These are phyloP conservation scores for Mus spretus DNA, from an alignment of 2,797 vertebrate genomes.

Conservation along the genomic window DNA sequence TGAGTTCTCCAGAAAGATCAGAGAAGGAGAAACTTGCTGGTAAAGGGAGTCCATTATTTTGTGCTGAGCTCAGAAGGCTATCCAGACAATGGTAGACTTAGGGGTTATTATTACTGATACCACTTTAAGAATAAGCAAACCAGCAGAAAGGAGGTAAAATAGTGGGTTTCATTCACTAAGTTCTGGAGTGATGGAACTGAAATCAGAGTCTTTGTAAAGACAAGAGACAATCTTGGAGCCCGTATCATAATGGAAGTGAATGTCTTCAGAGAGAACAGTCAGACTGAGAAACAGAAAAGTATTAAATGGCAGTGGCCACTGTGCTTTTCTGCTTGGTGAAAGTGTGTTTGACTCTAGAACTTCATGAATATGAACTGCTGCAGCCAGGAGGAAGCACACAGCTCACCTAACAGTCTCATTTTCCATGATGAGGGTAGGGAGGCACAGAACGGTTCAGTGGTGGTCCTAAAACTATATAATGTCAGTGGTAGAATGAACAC, in stretches of 20 bases:
- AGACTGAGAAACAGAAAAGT: not conserved
- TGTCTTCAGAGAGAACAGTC: not conserved
- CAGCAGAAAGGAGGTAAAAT: not conserved
- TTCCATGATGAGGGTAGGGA: not conserved
- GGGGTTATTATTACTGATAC: not conserved
- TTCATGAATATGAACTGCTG: not conserved
- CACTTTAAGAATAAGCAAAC: not conserved
- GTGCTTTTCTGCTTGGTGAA: not conserved
- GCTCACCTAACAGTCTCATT: not conserved
- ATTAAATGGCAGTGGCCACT: not conserved
- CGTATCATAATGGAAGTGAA: not conserved
- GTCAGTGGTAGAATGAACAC: not conserved
- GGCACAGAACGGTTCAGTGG: not conserved
- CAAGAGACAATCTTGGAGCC: not conserved
- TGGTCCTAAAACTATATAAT: not conserved
- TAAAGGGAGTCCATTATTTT: not conserved
- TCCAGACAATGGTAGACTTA: not conserved
- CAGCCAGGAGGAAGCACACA: not conserved
- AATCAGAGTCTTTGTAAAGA: not conserved
- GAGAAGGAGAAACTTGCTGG: not conserved
- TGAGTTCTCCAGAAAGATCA: not conserved
- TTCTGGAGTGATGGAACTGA: not conserved
- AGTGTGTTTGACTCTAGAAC: not conserved
- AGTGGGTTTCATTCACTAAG: not conserved
- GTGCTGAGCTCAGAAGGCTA: not conserved